These are phyloP conservation scores for Spongia lamella DNA, from an alignment of 37 sponge, comb jelly and placozoan genomes.

Conservation along the genomic window DNA sequence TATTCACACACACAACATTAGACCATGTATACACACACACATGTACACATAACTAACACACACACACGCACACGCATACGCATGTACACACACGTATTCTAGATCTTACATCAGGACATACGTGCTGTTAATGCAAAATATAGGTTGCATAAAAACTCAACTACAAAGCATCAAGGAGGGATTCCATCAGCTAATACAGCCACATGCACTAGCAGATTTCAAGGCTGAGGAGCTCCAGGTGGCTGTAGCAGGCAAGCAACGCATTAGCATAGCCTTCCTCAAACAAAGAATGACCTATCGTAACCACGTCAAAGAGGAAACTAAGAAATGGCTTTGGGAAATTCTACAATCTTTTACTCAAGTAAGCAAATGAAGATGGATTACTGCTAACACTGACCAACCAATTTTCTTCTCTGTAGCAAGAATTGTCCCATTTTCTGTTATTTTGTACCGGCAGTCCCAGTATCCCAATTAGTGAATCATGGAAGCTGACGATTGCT, in stretches of 20 bases:
- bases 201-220: slow-evolving; percentile 11
- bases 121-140: too few relatives aligned
- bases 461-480: slow-evolving; percentile 30
- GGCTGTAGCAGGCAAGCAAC: slow-evolving; percentile 44
- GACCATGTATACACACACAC: background rate
- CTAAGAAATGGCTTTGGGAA: slow-evolving; percentile 63
- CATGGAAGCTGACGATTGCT: slow-evolving; percentile 27
- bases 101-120: background rate
- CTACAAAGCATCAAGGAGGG: slow-evolving; percentile 36
- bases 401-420: too few relatives aligned
- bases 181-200: slow-evolving; percentile 30
- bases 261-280: slow-evolving; percentile 18
- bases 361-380: slow-evolving; percentile 1
- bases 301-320: background rate
- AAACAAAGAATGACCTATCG: background rate
- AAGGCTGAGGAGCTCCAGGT: slow-evolving; percentile 48
- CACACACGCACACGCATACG: background rate
- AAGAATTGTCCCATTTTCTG: slow-evolving; percentile 40
- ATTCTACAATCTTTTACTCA: slow-evolving; percentile 28
- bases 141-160: slow-evolving; percentile 60
- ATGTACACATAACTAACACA: background rate
- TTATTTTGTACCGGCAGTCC: slow-evolving; percentile 52
- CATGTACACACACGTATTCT: background rate
- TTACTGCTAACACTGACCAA: background rate
- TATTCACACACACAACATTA: background rate